Base-by-base conservation (phyloP, 2,797 vertebrate genomes). In the Coccyzus lansbergi region DNA sequence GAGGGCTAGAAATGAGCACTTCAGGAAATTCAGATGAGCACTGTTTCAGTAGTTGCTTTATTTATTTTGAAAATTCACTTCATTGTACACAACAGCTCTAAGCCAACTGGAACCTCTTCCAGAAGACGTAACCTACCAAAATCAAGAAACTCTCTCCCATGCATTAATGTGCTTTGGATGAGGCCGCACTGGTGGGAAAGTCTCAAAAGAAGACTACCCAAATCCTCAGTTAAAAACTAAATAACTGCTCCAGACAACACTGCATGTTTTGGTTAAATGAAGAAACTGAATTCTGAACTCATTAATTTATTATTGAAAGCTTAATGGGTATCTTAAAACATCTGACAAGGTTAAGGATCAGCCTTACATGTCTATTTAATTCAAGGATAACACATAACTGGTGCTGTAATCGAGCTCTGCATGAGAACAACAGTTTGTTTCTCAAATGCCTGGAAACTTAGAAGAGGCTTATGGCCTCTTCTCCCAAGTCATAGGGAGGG, bases 191-290 rank as follows among this genome's bases (percentile, higher is more conserved):
- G 59, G 52, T 33, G 52, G 81, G 63, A 58, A 46, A 31, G 34
- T 24, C 72, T 55, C 56, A 89, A 92, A 82, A 53, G 31, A 42
- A 80, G 76, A 74, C 60, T 59, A 59, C 14, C 22, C 24, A 88
- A 79, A 78, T 29, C 70, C 70, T 64, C 83, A 84, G 70, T 70
- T 81, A 38, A 48, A 72, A 84, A 42, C 56, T 38, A 58, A 56
- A n/a, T 4, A 7, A 7, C 4, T 2, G 31, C 58, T 78, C 72
- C 34, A 81, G 64, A 25, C 14, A 68, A 55, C 1, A 3, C 0
- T 24, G 51, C 22, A 3, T 31, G 4, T 44, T 67, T 48, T 38
- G 63, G 11, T 34, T 40, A 52, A 33, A 48, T 71, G 38, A 29
- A 76, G 29, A 24, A 56, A 46, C 19, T 64, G 52, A 12, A 31